Conservation (phyloP, 1,140 invertebrate species). For the Brachystomella parvula region DNA sequence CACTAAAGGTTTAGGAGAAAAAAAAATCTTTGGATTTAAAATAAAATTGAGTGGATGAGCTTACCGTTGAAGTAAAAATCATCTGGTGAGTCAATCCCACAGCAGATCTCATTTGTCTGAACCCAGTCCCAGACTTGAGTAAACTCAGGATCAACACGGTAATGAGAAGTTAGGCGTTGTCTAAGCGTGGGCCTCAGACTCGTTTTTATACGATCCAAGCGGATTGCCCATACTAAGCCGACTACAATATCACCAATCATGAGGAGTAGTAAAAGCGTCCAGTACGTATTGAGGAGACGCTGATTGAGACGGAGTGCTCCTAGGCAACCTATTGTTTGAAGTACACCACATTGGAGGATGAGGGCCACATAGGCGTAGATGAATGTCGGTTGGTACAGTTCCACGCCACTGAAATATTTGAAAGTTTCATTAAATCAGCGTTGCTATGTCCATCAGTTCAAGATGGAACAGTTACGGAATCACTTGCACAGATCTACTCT, state of each 20-base stretch:
- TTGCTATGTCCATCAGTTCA: neutral
- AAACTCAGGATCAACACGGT: slow-evolving; percentile 62
- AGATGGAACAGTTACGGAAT: neutral
- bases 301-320: slow-evolving; percentile 71
- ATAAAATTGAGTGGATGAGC: neutral
- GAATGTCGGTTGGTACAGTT: slow-evolving; percentile 66
- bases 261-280: slow-evolving; percentile 68
- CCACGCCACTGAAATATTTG: slow-evolving; percentile 37
- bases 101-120: slow-evolving; percentile 66
- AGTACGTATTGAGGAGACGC: slow-evolving; percentile 70
- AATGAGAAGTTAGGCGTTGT: slow-evolving; percentile 52
- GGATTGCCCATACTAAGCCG: slow-evolving; percentile 77
- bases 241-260: slow-evolving; percentile 73
- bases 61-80: slow-evolving; percentile 50
- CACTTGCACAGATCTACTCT: neutral
- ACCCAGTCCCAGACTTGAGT: slow-evolving; percentile 70
- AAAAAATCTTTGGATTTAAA: too few species aligned
- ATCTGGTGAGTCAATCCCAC: slow-evolving; percentile 61
- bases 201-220: slow-evolving; percentile 64
- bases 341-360: slow-evolving; percentile 54
- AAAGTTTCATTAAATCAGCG: neutral
- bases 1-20: too few species aligned
- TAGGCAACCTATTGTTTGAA: slow-evolving; percentile 52
- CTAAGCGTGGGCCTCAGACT: slow-evolving; percentile 61
- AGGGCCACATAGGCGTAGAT: slow-evolving; percentile 75